phyloP scores from a whole-genome alignment of 2,888 invertebrate genomes.

The Chrysotoxum bicinctum region DNA sequence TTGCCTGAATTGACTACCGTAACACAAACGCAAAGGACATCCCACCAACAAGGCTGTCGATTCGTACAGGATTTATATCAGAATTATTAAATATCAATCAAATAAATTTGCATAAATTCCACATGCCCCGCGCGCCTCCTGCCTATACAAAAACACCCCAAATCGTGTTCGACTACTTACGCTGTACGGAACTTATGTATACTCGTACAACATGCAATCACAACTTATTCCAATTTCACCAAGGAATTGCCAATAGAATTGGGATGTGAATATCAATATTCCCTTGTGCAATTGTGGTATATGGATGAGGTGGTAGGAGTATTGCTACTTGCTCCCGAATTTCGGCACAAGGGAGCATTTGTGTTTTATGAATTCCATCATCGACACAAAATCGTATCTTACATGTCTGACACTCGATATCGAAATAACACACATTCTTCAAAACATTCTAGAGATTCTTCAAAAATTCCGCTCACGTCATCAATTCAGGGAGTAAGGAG shows the following conservation, averaged over 20 bases:
- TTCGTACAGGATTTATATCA: constrained; percentile 9
- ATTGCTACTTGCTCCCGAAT: not conserved
- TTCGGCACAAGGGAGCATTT: constrained; percentile 22
- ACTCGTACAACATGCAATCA: constrained; percentile 52
- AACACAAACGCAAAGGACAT: not conserved
- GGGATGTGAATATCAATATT: constrained; percentile 6
- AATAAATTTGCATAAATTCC: constrained; percentile 67
- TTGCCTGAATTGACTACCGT: not conserved
- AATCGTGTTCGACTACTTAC: not conserved
- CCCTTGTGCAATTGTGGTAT: not conserved
- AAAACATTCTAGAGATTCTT: not conserved
- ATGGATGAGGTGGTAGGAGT: not conserved
- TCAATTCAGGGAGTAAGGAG: not conserved
- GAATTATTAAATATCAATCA: constrained; percentile 69
- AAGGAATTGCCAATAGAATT: constrained; percentile 21
- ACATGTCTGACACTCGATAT: constrained; percentile 14
- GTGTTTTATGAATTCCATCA: constrained; percentile 50
- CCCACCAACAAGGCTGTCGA: not conserved
- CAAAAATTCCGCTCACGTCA: constrained; percentile 50
- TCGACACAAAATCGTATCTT: constrained; percentile 31
- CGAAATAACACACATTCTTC: not conserved
- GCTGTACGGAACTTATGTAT: not conserved
- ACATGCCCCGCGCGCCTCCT: not conserved
- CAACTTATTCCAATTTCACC: constrained; percentile 34
- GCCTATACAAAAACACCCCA: not conserved